phyloP scores from a whole-genome alignment of 2,797 vertebrate genomes.

The Podarcis siculus region DNA sequence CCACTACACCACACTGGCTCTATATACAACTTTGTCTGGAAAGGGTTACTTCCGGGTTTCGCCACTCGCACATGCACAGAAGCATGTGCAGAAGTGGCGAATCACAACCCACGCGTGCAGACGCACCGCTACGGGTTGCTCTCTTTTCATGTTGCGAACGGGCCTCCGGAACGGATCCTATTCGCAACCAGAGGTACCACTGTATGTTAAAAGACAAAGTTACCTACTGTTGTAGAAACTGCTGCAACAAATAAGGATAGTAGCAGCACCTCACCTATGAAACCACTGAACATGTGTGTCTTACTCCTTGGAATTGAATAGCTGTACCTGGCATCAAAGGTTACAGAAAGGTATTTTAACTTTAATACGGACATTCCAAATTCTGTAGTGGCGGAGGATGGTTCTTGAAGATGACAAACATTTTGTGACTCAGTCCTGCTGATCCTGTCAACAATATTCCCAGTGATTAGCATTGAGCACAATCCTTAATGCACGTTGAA shows the following conservation, averaged over 20 bases:
- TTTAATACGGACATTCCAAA: neutral
- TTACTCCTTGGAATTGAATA: neutral
- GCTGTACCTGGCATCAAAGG: neutral
- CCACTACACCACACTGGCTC: no score
- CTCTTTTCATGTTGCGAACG: no score
- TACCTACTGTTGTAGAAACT: neutral
- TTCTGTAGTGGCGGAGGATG: no score
- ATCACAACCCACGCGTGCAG: no score
- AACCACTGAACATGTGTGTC: neutral
- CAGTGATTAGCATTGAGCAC: neutral
- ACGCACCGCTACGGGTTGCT: rapidly evolving
- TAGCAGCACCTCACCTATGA: neutral
- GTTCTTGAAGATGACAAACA: neutral
- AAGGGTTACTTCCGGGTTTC: no score
- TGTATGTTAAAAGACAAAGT: neutral
- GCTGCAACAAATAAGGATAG: neutral
- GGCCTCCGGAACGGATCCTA: no score
- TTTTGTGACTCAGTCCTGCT: neutral
- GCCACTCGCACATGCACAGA: no score
- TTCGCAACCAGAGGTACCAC: neutral
- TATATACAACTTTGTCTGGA: no score
- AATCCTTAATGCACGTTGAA: neutral
- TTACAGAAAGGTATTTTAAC: neutral
- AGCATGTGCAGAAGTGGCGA: no score
- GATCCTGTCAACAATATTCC: neutral